These are phyloP conservation scores for Prochilodus magdalenae DNA, from an alignment of 2,113 vertebrate genomes.

Conservation along the genomic window DNA sequence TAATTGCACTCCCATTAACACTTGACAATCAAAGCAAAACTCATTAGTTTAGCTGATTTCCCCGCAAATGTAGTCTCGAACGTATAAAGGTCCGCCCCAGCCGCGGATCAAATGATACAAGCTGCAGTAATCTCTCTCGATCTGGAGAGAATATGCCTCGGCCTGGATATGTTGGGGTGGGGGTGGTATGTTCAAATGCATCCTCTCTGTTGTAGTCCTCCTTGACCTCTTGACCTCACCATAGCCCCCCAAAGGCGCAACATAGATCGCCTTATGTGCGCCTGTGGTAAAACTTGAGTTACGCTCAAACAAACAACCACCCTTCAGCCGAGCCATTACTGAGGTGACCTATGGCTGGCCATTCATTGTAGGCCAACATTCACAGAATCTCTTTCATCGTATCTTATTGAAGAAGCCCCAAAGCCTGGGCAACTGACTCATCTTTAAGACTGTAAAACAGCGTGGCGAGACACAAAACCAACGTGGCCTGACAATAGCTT, in stretches of 20 bases:
- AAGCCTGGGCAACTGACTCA: constrained; percentile 47
- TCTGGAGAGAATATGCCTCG: constrained; percentile 1
- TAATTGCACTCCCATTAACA: constrained; percentile 66
- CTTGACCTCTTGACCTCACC: constrained; percentile 40
- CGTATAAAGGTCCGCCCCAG: not conserved
- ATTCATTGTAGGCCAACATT: constrained; percentile 34
- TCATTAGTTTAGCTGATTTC: constrained; percentile 59
- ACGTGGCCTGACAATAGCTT: constrained; percentile 31
- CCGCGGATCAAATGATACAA: constrained; percentile 13
- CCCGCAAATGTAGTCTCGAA: constrained; percentile 49
- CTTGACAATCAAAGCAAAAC: constrained; percentile 60
- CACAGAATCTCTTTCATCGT: constrained; percentile 39
- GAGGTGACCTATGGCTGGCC: constrained; percentile 39
- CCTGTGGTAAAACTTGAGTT: constrained; percentile 44
- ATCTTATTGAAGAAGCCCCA: constrained; percentile 41
- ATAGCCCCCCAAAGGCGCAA: constrained; percentile 32
- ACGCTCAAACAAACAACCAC: constrained; percentile 50
- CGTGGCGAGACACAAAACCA: constrained; percentile 23
- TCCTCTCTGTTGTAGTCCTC: constrained; percentile 38
- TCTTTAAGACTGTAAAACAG: constrained; percentile 32
- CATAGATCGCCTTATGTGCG: constrained; percentile 28
- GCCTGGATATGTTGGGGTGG: not conserved
- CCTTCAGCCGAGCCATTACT: constrained; percentile 30
- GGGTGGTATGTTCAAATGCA: constrained; percentile 44
- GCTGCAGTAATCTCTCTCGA: constrained; percentile 10